phyloP scores from a whole-genome alignment of 2,888 invertebrate genomes.

The Lepeophtheirus nordmannii region DNA sequence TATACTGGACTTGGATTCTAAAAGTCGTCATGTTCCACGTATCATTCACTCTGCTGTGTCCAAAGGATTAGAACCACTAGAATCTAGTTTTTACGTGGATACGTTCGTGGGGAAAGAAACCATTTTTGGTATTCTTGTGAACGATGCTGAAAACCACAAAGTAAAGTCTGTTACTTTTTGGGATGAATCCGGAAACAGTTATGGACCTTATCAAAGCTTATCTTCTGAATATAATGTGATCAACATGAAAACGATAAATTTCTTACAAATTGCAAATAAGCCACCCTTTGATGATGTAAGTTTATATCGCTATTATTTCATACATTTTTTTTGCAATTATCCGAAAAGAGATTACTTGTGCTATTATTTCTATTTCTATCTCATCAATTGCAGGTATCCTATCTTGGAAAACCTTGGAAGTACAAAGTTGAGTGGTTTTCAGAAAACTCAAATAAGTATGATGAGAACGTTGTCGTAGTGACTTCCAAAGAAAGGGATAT shows the following conservation, averaged over 20 bases:
- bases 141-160: constrained; percentile 40
- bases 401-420: constrained; percentile 37
- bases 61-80: constrained; percentile 36
- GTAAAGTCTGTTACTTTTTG: constrained; percentile 21
- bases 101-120: constrained; percentile 35
- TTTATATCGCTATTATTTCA: background rate
- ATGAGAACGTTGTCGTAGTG: constrained; percentile 20
- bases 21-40: constrained; percentile 32
- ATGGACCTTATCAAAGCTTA: constrained; percentile 22
- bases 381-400: background rate
- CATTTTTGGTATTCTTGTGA: constrained; percentile 40
- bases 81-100: constrained; percentile 41
- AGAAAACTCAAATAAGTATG: constrained; percentile 34
- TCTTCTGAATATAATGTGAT: constrained; percentile 14
- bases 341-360: background rate
- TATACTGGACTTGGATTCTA: background rate
- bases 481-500: constrained; percentile 6
- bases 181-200: constrained; percentile 9
- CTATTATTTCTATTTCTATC: background rate
- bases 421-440: constrained; percentile 43
- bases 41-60: constrained; percentile 38
- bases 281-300: constrained; percentile 40
- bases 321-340: background rate
- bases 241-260: constrained; percentile 24
- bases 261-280: background rate